Base-by-base conservation (phyloP, 2,113 vertebrate genomes). In the Nyctibius bracteatus region DNA sequence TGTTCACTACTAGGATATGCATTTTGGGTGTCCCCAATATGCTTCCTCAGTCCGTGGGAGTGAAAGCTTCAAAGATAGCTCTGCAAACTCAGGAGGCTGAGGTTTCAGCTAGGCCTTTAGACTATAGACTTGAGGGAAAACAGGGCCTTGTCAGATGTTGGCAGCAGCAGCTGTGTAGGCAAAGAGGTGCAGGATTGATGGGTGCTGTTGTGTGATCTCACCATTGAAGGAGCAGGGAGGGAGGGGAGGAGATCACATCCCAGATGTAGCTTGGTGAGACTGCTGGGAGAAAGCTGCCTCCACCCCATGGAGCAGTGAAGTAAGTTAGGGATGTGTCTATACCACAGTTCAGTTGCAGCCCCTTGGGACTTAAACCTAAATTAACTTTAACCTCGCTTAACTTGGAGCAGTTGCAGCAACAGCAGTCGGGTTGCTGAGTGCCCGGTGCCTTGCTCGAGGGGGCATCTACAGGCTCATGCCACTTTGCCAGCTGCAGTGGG, bases 381-480 rank as follows among this genome's bases (percentile, higher is more conserved):
- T 39, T 55, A 28, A 9, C 25, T 63, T 55, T 12, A 58, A 52
- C 35, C 57, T 74, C 11, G 0, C 13, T 5, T 10, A 16, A 16
- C 55, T 67, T 31, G 17, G 51, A 43, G 24, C 14, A n/a, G 49
- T 65, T 54, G 46, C 74, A n/a, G 58, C 54, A 59, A 74, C 55
- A 75, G 84, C 61, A 21, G 46, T 7, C 8, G 41, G 19, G 25
- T 23, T 58, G 62, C 8, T 1, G 5, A 24, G 83, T 30, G 41
- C 63, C 86, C 1, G 0, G 22, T 62, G 68, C 83, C 72, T 65
- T 68, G 54, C 63, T 70, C 0, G 0, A 51, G 35, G 25, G 37
- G 35, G 9, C 6, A 2, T 19, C 25, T 31, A 3, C 61, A n/a
- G 61, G 47, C 65, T 49, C 3, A 0, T 2, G 20, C 39, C 0